A percentile compares a stretch with the other conserved stretches of the same genome.
phyloP scores from a whole-genome alignment of 1,140 invertebrate species.

The Brachionus sp. region DNA sequence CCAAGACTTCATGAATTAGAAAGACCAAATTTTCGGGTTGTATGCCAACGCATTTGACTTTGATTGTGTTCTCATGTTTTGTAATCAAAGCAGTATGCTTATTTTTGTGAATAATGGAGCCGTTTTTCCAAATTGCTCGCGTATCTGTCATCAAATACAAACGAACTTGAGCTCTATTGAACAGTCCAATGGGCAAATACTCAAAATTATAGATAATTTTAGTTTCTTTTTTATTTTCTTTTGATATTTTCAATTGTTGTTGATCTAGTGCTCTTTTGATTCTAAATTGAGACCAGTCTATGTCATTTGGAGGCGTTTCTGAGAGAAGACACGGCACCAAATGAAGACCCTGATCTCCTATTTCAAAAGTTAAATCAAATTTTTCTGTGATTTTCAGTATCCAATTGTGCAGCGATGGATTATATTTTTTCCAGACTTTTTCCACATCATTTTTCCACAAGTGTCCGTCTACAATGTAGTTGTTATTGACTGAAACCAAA shows the following conservation, averaged over 20 bases:
- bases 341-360: conserved; percentile 52
- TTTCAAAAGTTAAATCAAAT: conserved; percentile 57
- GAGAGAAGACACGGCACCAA: conserved; percentile 57
- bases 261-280: background rate
- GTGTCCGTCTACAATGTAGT: conserved; percentile 54
- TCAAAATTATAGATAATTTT: conserved; percentile 47
- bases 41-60: conserved; percentile 54
- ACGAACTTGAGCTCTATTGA: conserved; percentile 58
- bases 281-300: background rate
- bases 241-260: background rate
- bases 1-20: conserved; percentile 56
- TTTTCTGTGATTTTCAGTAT: conserved; percentile 57
- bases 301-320: conserved; percentile 50
- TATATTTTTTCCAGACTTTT: conserved; percentile 54
- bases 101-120: conserved; percentile 56
- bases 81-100: conserved; percentile 54
- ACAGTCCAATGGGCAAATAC: conserved; percentile 56
- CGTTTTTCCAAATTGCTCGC: conserved; percentile 56
- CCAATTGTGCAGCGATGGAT: conserved; percentile 53
- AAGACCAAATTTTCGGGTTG: conserved; percentile 57
- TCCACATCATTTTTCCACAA: conserved; percentile 52
- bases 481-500: conserved; percentile 55
- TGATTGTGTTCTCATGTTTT: conserved; percentile 50
- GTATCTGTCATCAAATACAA: conserved; percentile 55
- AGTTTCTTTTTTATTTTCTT: background rate